Percentiles rank a stretch among this genome's conserved stretches.
phyloP scores from a whole-genome alignment of 2,888 invertebrate genomes.

The Acanthoscelides obtectus region DNA sequence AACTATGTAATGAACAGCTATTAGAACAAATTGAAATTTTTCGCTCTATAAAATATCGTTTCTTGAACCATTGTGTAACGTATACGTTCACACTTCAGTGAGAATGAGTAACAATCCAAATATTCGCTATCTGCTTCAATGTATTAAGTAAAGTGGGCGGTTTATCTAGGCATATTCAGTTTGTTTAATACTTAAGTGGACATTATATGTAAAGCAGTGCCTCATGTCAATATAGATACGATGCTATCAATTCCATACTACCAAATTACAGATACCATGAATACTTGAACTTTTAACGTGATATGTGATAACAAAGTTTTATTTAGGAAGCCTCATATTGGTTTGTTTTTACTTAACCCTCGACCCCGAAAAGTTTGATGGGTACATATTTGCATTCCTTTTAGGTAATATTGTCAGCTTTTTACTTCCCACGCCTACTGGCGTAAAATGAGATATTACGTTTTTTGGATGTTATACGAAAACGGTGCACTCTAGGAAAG shows the following conservation, averaged over 20 bases:
- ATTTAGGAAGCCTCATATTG: no score
- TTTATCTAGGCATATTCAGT: not conserved
- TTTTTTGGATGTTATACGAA: no score
- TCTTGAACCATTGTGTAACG: not conserved
- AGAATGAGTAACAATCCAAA: not conserved
- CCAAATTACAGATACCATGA: not conserved
- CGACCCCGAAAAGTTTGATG: no score
- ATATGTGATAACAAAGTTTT: no score
- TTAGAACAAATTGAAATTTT: not conserved
- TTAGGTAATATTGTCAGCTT: no score
- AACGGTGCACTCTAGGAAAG: no score
- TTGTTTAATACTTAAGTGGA: not conserved
- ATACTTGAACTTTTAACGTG: not conserved
- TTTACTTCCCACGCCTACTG: no score
- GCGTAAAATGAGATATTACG: no score
- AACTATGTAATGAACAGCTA: not conserved
- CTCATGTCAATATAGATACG: not conserved
- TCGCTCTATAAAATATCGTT: not conserved
- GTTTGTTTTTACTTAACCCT: no score
- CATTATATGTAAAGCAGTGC: not conserved
- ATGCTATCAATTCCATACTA: not conserved
- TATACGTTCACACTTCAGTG: not conserved
- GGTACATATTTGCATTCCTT: no score
- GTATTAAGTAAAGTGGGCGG: not conserved
- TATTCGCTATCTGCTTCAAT: not conserved